Evolutionary conservation across 2,113 vertebrate species (phyloP).

Genomic region (Noctilio leporinus): DNA sequence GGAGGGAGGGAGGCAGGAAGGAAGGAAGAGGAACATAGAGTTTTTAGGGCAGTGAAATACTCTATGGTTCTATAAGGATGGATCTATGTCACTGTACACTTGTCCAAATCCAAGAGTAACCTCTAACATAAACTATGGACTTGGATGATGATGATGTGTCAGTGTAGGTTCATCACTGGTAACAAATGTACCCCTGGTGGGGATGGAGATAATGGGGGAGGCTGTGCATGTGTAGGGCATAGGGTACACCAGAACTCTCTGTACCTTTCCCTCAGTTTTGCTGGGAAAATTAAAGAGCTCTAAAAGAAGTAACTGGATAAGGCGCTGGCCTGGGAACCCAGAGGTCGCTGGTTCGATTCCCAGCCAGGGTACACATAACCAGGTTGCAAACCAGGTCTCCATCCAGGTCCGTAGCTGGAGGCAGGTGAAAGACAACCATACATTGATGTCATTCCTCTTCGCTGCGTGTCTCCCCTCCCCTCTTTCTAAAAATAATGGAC

Average conservation of each 20-base stretch:
- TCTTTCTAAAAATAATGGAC: too few relatives aligned
- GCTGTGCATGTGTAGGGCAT: neutral
- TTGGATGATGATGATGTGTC: neutral
- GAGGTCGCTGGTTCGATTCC: neutral
- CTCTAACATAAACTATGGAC: neutral
- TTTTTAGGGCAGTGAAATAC: neutral
- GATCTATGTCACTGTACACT: neutral
- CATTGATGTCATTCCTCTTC: too few relatives aligned
- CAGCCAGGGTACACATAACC: neutral
- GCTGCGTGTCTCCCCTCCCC: too few relatives aligned
- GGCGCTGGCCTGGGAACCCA: too few relatives aligned
- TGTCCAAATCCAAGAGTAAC: neutral
- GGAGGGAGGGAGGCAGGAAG: too few relatives aligned
- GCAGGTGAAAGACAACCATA: too few relatives aligned
- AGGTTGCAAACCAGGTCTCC: too few relatives aligned
- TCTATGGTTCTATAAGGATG: neutral
- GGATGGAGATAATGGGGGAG: neutral
- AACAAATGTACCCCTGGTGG: too few relatives aligned
- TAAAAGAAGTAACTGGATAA: too few relatives aligned
- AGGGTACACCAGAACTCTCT: neutral
- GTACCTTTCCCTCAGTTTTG: neutral
- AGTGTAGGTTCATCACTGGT: neutral
- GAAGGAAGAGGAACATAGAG: too few relatives aligned
- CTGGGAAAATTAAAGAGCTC: neutral
- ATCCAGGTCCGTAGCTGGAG: too few relatives aligned